A percentile compares a stretch with the other conserved stretches of the same genome.
Conservation (phyloP, 1,140 invertebrate species). For the Dendrolimus punctatus region DNA sequence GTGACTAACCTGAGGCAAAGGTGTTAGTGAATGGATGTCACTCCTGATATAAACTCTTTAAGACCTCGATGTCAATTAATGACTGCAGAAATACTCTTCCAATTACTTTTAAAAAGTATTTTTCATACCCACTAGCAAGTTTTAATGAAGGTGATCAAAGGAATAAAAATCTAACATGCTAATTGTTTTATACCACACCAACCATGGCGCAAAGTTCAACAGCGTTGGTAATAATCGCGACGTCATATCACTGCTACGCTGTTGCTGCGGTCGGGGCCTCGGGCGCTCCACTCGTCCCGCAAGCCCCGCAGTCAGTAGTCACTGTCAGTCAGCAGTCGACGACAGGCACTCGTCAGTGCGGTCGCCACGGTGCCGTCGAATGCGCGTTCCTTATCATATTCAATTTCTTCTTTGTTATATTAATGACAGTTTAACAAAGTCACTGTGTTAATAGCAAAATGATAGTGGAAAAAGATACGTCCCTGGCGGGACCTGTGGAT, state of each 20-base stretch:
- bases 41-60: too few relatives aligned
- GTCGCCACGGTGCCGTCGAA: slow-evolving; percentile 8
- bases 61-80: too few relatives aligned
- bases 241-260: background rate
- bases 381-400: slow-evolving; percentile 12
- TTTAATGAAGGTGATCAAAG: too few relatives aligned
- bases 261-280: background rate
- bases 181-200: background rate
- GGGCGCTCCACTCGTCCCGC: background rate
- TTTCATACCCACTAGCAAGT: too few relatives aligned
- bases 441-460: slow-evolving; percentile 46
- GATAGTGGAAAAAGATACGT: slow-evolving; percentile 52
- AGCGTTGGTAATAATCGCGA: background rate
- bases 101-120: too few relatives aligned
- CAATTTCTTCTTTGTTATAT: slow-evolving; percentile 55
- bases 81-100: too few relatives aligned
- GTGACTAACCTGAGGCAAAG: too few relatives aligned
- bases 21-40: too few relatives aligned
- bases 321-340: slow-evolving; percentile 5
- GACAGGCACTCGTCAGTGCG: slow-evolving; percentile 3
- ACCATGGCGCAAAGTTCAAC: background rate
- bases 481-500: slow-evolving; percentile 37
- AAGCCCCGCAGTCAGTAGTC: too few relatives aligned
- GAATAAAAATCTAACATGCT: too few relatives aligned
- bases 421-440: slow-evolving; percentile 25